Conservation (phyloP, 1,140 invertebrate species). For the Tribolium madens region DNA sequence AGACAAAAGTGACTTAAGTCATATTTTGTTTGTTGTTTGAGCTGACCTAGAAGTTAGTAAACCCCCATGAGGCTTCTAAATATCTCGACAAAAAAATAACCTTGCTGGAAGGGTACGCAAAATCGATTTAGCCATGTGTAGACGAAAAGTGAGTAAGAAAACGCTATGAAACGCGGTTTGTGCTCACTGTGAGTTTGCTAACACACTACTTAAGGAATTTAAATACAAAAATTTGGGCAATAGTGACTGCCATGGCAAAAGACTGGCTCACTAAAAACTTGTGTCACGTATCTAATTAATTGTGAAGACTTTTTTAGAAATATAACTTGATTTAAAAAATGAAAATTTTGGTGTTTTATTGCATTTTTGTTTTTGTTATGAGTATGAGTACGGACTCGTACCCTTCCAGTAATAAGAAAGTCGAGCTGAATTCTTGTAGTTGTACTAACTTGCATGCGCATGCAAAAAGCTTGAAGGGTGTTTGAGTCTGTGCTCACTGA, state of each 20-base stretch:
- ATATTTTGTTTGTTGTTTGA: constrained; percentile 48
- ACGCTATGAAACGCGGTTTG: constrained; percentile 41
- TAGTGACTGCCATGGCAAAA: constrained; percentile 57
- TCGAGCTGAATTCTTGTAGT: neutral
- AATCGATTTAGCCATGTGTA: constrained; percentile 48
- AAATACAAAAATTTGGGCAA: constrained; percentile 47
- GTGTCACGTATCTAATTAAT: constrained; percentile 62
- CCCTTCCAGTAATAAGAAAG: constrained; percentile 34
- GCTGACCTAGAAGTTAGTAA: constrained; percentile 57
- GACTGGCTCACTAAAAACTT: constrained; percentile 61
- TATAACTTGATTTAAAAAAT: constrained; percentile 63
- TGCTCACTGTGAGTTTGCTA: constrained; percentile 61
- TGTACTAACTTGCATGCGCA: constrained; percentile 30
- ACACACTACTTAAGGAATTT: constrained; percentile 43
- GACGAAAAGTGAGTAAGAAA: constrained; percentile 28
- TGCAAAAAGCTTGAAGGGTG: constrained; percentile 23
- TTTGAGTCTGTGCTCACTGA: constrained; percentile 43
- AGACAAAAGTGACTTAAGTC: constrained; percentile 41
- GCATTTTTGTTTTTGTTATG: constrained; percentile 38
- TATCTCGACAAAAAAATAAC: constrained; percentile 54
- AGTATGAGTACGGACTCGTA: constrained; percentile 50
- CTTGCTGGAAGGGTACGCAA: constrained; percentile 63
- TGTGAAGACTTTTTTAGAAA: constrained; percentile 65
- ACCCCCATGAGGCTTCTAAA: constrained; percentile 60
- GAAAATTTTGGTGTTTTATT: constrained; percentile 58